Evolutionary conservation across 2,797 vertebrate genomes (phyloP), one percentile per base, ranked within the genome.

Genomic region (Coregonus suidteri): DNA sequence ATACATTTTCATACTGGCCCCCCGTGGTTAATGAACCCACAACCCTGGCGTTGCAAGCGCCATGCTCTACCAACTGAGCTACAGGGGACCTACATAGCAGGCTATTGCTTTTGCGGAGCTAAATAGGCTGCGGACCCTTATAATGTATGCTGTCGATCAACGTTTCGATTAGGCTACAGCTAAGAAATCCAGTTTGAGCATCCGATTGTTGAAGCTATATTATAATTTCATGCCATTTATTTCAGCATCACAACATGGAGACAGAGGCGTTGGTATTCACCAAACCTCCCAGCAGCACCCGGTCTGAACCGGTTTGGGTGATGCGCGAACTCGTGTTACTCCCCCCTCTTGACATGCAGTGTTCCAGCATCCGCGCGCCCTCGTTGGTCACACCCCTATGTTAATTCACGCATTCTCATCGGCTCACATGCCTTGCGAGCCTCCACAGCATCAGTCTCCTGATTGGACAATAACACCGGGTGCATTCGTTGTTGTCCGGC

Each of bases 261-360:
- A 89, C 80, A 76, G 78, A 77, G 77, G 77, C 74, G 84, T 86
- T 77, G 82, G 87, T 81, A 77, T 87, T 84, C 83, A 80, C 87
- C 90, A 91, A 83, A 87, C 88, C 93, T 85, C 86, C 86, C 84
- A 80, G 9, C 41, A 47, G 54, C 73, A 90, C 88, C 91, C 91
- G 93, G 95, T 95, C 93, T 94, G 91, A 95, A 95, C 95, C 94
- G 93, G 95, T 95, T 95, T 89, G 87, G 85, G 79, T 83, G 83
- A 92, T 85, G 91, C 85, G 93, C 92, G 92, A 86, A 84, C 88
- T 87, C 91, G 86, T 81, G 89, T 77, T 85, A 81, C 82, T 90
- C 83, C 81, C 83, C 82, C 79, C 64, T 64, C n/a, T 56, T 65
- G 80, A 82, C 86, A 83, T 77, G 86, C 88, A 85, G 88, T 86